Percentiles rank a stretch among this genome's conserved stretches.
Conservation (phyloP, 2,797 vertebrate species). For the Rhinatrema bivittatum region DNA sequence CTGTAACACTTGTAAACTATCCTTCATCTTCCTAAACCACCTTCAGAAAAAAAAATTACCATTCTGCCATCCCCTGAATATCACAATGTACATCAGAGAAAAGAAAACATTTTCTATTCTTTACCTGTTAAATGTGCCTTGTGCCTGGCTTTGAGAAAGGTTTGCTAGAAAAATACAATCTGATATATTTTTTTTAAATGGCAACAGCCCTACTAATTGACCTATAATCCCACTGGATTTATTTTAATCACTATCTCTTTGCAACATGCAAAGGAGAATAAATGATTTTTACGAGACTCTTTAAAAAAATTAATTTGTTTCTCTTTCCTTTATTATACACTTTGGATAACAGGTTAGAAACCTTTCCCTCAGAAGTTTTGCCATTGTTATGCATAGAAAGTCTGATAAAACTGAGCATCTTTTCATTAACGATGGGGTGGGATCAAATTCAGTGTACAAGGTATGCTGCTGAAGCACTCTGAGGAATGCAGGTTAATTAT, state of each 20-base stretch:
- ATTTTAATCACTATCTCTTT: background rate
- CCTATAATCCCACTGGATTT: too few relatives aligned
- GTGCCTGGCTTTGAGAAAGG: too few relatives aligned
- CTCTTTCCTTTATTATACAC: conserved; percentile 4
- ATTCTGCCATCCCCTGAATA: too few relatives aligned
- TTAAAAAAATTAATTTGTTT: background rate
- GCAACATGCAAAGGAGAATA: background rate
- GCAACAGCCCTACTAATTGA: too few relatives aligned
- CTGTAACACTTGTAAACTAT: too few relatives aligned
- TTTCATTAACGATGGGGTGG: conserved; percentile 3
- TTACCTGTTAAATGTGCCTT: too few relatives aligned
- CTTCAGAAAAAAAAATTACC: too few relatives aligned
- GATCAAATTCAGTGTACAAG: background rate
- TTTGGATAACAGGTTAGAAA: conserved; percentile 1
- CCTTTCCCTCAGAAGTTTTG: background rate
- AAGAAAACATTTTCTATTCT: too few relatives aligned
- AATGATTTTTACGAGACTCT: conserved; percentile 12
- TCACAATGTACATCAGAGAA: too few relatives aligned
- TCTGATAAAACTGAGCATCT: background rate
- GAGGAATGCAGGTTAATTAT: conserved; percentile 28
- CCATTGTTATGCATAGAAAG: background rate
- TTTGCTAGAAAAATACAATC: too few relatives aligned
- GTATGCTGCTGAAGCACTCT: background rate
- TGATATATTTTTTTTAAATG: too few relatives aligned
- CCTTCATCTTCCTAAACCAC: too few relatives aligned